Evolutionary conservation across 2,797 vertebrate genomes (phyloP), one percentile per base, ranked within the genome.

Genomic region (Centroberyx gerrardi): DNA sequence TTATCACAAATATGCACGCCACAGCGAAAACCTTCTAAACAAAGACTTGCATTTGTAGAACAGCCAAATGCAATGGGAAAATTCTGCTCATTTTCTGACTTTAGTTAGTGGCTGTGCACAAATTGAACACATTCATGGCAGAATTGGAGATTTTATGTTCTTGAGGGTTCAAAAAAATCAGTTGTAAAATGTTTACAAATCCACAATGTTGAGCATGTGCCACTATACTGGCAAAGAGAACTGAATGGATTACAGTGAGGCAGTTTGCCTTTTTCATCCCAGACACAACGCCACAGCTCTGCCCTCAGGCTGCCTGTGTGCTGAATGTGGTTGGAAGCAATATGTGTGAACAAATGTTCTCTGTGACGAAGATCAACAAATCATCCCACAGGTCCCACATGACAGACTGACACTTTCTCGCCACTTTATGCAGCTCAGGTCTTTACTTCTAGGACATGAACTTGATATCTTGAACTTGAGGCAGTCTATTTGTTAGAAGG

Each of bases 361-460:
- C 3, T 58, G 14, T 49, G 52, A 36, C 42, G 52, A 40, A 52
- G 2, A 68, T 13, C 8, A 60, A 66, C 53, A 13, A 27, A 62
- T 33, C 1, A 42, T 22, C 33, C 61, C 53, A 62, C 2, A 68
- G 51, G 17, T 36, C 15, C 33, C 8, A 1, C 9, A 33, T 33
- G 31, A 6, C 56, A 36, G 54, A 65, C 4, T 14, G 54, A 64
- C 15, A 60, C 6, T 8, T 72, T 68, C 40, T 72, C 46, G 55
- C 27, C 53, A 28, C 13, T 28, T 18, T 53, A 8, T 29, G 53
- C 10, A 54, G 27, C 27, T 2, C 8, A 1, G 10, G 53, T 1
- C 14, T 74, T 72, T 66, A 65, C 51, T 72, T 53, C 62, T 56
- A 49, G 8, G 3, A 38, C 28, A 40, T 54, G 7, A 58, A 66